These are phyloP conservation scores for Hyles vespertilio DNA, from an alignment of 1,140 invertebrate species.

Conservation along the genomic window DNA sequence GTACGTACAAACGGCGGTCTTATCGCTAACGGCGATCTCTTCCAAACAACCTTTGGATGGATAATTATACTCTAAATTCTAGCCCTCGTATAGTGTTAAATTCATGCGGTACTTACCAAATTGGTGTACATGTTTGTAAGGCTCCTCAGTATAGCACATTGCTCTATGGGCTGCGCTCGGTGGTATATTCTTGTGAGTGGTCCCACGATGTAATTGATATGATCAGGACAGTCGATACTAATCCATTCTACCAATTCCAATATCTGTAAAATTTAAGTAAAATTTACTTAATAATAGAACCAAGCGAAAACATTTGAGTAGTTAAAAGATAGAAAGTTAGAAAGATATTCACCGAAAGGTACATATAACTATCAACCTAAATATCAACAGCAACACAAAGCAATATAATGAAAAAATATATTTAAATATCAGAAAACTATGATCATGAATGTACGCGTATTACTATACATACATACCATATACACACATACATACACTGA, in stretches of 20 bases:
- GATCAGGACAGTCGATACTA: conserved; percentile 39
- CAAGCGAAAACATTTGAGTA: no score
- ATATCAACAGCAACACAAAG: neutral
- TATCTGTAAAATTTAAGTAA: conserved; percentile 41
- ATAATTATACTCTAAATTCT: no score
- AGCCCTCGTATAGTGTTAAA: no score
- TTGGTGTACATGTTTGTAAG: conserved; percentile 59
- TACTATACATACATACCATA: neutral
- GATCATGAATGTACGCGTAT: neutral
- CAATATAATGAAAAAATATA: neutral
- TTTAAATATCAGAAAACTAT: neutral
- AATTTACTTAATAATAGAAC: conserved; percentile 5
- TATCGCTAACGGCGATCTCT: no score
- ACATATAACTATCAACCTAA: no score
- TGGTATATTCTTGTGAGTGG: conserved; percentile 34
- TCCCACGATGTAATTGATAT: conserved; percentile 43
- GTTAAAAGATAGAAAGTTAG: no score
- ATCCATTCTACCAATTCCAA: conserved; percentile 62
- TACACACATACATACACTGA: no score
- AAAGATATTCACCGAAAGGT: no score
- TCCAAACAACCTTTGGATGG: no score
- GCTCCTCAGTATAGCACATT: conserved; percentile 49
- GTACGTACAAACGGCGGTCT: no score
- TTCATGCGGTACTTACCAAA: conserved; percentile 43
- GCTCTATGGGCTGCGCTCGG: conserved; percentile 42